Base-by-base conservation (phyloP, 2,888 invertebrate species). In the Ceraclea dissimilis region DNA sequence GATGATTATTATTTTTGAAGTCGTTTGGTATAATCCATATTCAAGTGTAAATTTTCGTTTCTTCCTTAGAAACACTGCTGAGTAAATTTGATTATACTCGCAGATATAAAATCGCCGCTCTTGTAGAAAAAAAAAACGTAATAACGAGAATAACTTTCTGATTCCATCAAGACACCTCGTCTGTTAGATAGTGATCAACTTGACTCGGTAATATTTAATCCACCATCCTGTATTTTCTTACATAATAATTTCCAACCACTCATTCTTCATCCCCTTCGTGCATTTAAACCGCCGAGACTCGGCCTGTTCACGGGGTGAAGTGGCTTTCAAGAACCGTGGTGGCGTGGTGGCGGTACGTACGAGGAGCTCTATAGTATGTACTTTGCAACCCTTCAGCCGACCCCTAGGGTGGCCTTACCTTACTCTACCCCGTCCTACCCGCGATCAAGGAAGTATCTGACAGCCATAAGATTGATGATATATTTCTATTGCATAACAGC, bases 401-500 rank as follows among this genome's bases (percentile, higher is more conserved):
- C 39, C 39, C 39, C 39, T 16, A 4, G 13, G 39, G 39, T 39
- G 39, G 39, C 16, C n/a, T 13, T 16, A 16, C 16, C 39, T 6
- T 39, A 13, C 16, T 13, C 2, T 16, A 13, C 13, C 13, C 8
- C 13, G 39, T 39, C 39, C 39, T 39, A 39, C 39, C 39, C 39
- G 13, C 39, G 39, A 39, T 39, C 13, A 39, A 39, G 39, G 39
- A 39, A 39, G 39, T 13, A 16, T 39, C 39, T 39, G 39, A 39
- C 39, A 39, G 4, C 39, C 13, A 16, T 39, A 39, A 39, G 39
- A 39, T 39, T 39, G 39, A 39, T 39, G 39, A 39, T 39, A 39
- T 39, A 39, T 39, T 39, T 39, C 39, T 39, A 39, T 39, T 39
- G 39, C 39, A 39, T 39, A 39, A 39, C 39, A 39, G 13, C 39